phyloP scores from a whole-genome alignment of 2,888 invertebrate species.

The Drosophila pegasa region DNA sequence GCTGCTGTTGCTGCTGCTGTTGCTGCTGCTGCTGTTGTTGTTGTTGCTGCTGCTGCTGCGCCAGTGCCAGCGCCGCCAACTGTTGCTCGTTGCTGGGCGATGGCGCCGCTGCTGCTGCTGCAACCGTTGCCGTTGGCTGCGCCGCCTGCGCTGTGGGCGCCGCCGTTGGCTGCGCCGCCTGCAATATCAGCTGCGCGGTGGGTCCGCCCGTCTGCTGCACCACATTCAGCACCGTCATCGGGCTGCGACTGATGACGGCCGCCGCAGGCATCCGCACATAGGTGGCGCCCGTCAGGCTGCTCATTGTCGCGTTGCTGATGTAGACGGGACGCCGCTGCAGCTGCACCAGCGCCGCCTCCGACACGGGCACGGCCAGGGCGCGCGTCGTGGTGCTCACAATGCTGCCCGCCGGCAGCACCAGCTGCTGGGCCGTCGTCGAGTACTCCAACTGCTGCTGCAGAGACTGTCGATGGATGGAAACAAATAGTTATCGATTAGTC shows the following conservation, averaged over 20 bases:
- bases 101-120: slow-evolving; percentile 26
- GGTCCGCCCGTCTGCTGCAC: slow-evolving; percentile 75
- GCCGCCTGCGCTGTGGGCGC: slow-evolving; percentile 34
- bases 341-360: slow-evolving; percentile 77
- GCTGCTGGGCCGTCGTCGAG: slow-evolving; percentile 66
- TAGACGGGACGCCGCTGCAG: slow-evolving; percentile 82
- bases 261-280: slow-evolving; percentile 82
- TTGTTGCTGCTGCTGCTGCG: slow-evolving; percentile 58
- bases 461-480: slow-evolving; percentile 19
- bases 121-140: slow-evolving; percentile 17
- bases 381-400: slow-evolving; percentile 75
- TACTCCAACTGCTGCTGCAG: slow-evolving; percentile 68
- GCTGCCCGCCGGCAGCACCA: slow-evolving; percentile 79
- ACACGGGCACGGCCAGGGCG: slow-evolving; percentile 74
- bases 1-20: slow-evolving; percentile 51
- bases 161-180: slow-evolving; percentile 51
- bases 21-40: slow-evolving; percentile 47
- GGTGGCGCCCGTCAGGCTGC: slow-evolving; percentile 72
- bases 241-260: slow-evolving; percentile 79
- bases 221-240: slow-evolving; percentile 81
- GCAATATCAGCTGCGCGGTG: slow-evolving; percentile 77
- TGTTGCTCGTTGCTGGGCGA: slow-evolving; percentile 51
- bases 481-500: background rate
- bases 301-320: slow-evolving; percentile 78
- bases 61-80: slow-evolving; percentile 34